Evolutionary conservation across 2,797 vertebrate species (phyloP), one percentile per base, ranked within the genome.

Genomic region (Erethizon dorsatum): DNA sequence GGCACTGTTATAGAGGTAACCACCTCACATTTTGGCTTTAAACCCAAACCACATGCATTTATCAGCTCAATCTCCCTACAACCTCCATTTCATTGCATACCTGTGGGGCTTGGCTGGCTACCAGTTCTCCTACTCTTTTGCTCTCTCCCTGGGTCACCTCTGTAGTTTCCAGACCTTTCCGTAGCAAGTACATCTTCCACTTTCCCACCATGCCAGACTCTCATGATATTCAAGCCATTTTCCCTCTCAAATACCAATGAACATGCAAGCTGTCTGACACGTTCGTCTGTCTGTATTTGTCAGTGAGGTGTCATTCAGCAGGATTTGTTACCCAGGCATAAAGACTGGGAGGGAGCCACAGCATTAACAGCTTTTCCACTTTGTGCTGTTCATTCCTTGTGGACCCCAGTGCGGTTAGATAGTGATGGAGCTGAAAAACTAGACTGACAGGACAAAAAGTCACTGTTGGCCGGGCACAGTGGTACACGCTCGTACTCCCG

Each of bases 191-290:
- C 69, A 50, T 89, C 79, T 89, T 73, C 41, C 56, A 59, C n/a
- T 82, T 91, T 56, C 50, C 73, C 75, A 79, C 37, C 24, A 45
- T 47, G 59, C 37, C 94, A 79, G 82, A 88, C 88, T 91, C 83
- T 93, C 65, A 83, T 18, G 15, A 90, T 56, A 95, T 57, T 73
- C 65, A 96, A 95, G 47, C 67, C 78, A 61, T 61, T 94, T 95
- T 83, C 57, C 61, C 41, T 93, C 71, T 85, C 71, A 78, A 56
- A 71, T 82, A 87, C 24, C 82, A 96, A 59, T 73, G 69, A 88
- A 91, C 82, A 8, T 90, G n/a, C 71, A 95, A 75, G 65, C 69
- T 94, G 41, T 88, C 31, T 80, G 88, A 95, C 65, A 88, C 22
- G 87, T 13, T 2, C n/a, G 52, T 52, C 85, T 77, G 24, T 54